phyloP scores from a whole-genome alignment of 2,888 invertebrate species.

The Hybos culiciformis region DNA sequence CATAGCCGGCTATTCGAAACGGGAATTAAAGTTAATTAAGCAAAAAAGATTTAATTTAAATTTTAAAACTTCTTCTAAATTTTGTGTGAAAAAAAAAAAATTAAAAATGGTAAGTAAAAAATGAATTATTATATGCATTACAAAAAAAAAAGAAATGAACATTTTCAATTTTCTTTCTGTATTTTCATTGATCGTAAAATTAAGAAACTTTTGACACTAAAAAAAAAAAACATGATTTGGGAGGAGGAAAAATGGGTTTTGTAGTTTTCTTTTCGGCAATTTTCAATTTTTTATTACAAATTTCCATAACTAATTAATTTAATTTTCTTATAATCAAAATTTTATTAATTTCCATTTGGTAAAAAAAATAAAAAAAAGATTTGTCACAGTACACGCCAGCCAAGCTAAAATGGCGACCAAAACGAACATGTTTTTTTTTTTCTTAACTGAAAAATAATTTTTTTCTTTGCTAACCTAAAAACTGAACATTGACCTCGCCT shows the following conservation, averaged over 20 bases:
- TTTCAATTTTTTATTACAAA: neutral
- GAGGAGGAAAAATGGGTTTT: neutral
- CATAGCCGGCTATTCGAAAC: conserved; percentile 52
- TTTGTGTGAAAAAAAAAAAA: conserved; percentile 19
- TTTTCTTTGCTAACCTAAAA: no score
- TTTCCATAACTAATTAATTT: no score
- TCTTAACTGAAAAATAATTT: no score
- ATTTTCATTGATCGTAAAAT: neutral
- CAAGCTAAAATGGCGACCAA: no score
- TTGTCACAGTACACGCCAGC: no score
- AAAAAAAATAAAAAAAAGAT: no score
- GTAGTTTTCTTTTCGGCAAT: neutral
- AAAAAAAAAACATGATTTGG: neutral
- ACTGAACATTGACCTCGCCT: no score
- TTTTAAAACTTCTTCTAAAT: conserved; percentile 23
- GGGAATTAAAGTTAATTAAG: conserved; percentile 18
- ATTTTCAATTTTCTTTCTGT: neutral
- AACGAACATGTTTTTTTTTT: no score
- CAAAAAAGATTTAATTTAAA: conserved; percentile 17
- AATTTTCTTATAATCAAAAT: no score
- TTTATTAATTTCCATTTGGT: no score
- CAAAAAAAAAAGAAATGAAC: neutral
- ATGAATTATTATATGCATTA: neutral
- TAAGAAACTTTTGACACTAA: neutral
- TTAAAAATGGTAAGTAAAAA: conserved; percentile 30